Base-by-base conservation (phyloP, 2,113 vertebrate genomes). In the Dunckerocampus dactyliophorus region DNA sequence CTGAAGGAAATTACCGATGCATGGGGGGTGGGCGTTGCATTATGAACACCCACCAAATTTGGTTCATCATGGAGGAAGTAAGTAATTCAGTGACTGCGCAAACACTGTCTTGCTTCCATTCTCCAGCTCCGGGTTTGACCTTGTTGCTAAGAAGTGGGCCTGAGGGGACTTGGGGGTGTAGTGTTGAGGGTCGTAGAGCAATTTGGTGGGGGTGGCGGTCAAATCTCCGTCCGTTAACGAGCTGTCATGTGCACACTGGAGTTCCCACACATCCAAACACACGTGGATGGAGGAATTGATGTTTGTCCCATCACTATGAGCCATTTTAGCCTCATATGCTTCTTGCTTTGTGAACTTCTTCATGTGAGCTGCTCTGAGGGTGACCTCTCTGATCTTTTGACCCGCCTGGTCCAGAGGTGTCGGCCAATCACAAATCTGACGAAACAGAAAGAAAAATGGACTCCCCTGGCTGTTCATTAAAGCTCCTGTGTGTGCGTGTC, bases 401-500 rank as follows among this genome's bases (percentile, higher is more conserved):
- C 72, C 59, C 19, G 0, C 1, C 62, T 59, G 82, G 82, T 79
- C 83, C 37, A 84, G 59, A 85, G 81, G 84, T 85, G 75, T 65
- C 0, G 19, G 54, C 71, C 80, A 85, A 87, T 88, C 82, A 84
- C 77, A 79, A 83, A 72, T 71, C 74, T 79, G 66, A 82, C 76
- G 76, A 69, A 80, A 84, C 71, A 72, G 84, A 77, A 83, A 79
- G 75, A 78, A 70, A 74, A 49, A 88, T 81, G 69, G 83, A 88
- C 83, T 88, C 83, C 85, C 85, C 63, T 10, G 83, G 77, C 82
- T 82, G 83, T 88, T 87, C 85, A 88, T 87, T 85, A 88, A 71
- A 59, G 73, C 76, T 51, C 54, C 22, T 60, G 56, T 63, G 66
- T 65, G 56, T 63, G 66, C 63, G 56, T 82, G 79, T 81, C 66